Conservation (phyloP, 1,140 invertebrate species). For the Zaprionus tsacasi region DNA sequence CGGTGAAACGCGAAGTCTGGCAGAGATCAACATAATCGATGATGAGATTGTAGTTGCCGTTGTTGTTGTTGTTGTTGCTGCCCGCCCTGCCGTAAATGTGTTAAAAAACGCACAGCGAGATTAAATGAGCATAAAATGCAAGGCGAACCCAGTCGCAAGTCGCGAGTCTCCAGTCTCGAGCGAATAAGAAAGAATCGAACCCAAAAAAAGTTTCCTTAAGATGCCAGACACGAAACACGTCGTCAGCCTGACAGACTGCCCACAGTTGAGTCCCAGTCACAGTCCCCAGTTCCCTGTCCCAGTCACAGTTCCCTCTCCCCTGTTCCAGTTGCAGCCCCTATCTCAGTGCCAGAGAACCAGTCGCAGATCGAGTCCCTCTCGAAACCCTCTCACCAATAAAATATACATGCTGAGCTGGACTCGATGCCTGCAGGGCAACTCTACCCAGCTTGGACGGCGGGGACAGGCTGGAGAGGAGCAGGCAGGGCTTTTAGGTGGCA, state of each 20-base stretch:
- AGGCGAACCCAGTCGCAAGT: constrained; percentile 33
- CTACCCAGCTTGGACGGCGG: background rate
- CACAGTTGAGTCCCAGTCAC: constrained; percentile 35
- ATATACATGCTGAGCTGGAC: constrained; percentile 71
- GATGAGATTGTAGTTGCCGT: constrained; percentile 59
- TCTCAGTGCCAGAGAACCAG: constrained; percentile 36
- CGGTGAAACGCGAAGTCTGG: constrained; percentile 47
- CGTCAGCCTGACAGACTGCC: constrained; percentile 65
- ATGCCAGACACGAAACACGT: constrained; percentile 74
- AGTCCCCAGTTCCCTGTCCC: constrained; percentile 14
- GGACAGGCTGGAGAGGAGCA: background rate
- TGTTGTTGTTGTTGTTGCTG: constrained; percentile 3
- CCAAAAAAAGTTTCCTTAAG: constrained; percentile 62
- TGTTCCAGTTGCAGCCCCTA: background rate
- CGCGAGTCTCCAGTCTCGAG: constrained; percentile 5
- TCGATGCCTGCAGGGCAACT: constrained; percentile 49
- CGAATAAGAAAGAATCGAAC: constrained; percentile 47
- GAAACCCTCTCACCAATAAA: constrained; percentile 63
- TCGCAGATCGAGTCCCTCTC: constrained; percentile 18
- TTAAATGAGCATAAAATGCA: constrained; percentile 81
- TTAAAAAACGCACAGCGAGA: constrained; percentile 78
- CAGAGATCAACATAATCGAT: constrained; percentile 81
- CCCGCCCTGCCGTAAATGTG: constrained; percentile 63
- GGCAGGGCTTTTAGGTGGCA: background rate
- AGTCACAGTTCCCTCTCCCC: constrained; percentile 25